phyloP scores from a whole-genome alignment of 2,888 invertebrate genomes.

The Encarsia formosa region DNA sequence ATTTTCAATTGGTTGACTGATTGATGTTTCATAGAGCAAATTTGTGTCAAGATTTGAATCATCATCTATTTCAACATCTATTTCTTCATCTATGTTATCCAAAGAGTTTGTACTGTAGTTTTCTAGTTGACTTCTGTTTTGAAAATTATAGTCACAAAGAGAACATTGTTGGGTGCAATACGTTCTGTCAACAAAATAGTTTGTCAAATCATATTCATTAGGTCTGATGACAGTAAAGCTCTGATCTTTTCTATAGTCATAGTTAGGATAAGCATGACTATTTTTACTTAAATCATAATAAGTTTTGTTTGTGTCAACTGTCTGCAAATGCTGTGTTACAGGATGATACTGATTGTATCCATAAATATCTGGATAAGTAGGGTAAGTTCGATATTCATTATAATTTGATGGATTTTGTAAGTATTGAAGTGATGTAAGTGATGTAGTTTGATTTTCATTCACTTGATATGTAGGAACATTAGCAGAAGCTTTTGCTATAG shows the following conservation, averaged over 20 bases:
- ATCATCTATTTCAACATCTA: conserved; percentile 40
- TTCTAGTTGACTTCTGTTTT: conserved; percentile 40
- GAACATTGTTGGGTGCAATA: conserved; percentile 46
- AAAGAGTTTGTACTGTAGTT: conserved; percentile 40
- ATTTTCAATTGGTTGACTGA: conserved; percentile 32
- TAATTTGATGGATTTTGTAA: conserved; percentile 40
- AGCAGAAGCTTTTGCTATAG: conserved; percentile 37
- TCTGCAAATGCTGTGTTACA: conserved; percentile 42
- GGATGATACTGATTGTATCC: conserved; percentile 39
- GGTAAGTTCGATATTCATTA: conserved; percentile 41
- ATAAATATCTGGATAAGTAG: conserved; percentile 41
- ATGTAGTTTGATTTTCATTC: conserved; percentile 40
- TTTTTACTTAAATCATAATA: conserved; percentile 36
- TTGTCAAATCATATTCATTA: conserved; percentile 14
- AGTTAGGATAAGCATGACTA: conserved; percentile 24
- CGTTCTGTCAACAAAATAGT: conserved; percentile 28
- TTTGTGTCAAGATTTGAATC: conserved; percentile 38
- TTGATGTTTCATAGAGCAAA: conserved; percentile 33
- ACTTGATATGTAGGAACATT: conserved; percentile 38
- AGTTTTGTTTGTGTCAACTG: conserved; percentile 42
- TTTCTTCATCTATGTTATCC: conserved; percentile 38
- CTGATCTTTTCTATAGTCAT: background rate
- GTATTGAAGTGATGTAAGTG: conserved; percentile 36
- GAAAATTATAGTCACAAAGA: conserved; percentile 42
- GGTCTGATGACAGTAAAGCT: conserved; percentile 4